phyloP scores from a whole-genome alignment of 2,797 vertebrate species.

The Botia kubotai region DNA sequence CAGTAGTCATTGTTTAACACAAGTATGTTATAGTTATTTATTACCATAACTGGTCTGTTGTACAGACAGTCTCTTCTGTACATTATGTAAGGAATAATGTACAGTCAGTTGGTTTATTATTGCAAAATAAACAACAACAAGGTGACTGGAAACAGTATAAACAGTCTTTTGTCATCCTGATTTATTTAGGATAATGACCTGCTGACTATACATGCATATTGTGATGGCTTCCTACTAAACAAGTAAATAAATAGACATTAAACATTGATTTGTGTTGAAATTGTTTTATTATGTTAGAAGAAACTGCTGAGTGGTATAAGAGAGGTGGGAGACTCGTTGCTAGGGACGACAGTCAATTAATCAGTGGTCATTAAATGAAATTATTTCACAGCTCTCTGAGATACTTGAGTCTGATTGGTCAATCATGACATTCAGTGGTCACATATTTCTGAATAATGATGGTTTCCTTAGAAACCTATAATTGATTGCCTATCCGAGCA shows the following conservation, averaged over 20 bases:
- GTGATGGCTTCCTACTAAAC: neutral
- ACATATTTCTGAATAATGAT: neutral
- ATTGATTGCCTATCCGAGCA: neutral
- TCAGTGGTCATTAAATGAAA: neutral
- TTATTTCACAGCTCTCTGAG: neutral
- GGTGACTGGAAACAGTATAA: neutral
- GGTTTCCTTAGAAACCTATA: neutral
- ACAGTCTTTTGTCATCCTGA: neutral
- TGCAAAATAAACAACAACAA: neutral
- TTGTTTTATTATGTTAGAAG: neutral
- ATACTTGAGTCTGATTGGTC: constrained; percentile 1
- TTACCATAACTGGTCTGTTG: neutral
- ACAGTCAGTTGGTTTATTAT: neutral
- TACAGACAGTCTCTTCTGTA: no score
- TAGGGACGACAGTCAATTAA: constrained; percentile 2
- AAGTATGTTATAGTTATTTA: neutral
- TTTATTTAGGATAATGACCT: neutral
- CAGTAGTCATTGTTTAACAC: neutral
- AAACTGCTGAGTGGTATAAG: neutral
- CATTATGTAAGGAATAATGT: neutral
- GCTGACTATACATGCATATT: neutral
- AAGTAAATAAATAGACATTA: neutral
- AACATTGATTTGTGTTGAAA: constrained; percentile 1
- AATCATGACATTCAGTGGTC: neutral
- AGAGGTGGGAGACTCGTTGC: neutral